phyloP scores from a whole-genome alignment of 2,888 invertebrate species.

The Pollenia amentaria region DNA sequence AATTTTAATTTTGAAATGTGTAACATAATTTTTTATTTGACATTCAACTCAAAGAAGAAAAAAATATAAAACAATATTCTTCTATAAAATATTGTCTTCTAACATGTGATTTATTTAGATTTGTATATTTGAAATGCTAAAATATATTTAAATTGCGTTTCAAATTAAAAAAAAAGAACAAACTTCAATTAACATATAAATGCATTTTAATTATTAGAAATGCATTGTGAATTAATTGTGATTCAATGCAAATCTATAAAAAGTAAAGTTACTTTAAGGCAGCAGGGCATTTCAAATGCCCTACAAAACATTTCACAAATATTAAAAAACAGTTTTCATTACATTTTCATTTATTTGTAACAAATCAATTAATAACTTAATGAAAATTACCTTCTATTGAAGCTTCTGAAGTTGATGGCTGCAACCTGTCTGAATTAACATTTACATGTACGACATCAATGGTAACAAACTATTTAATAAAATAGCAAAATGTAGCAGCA shows the following conservation, averaged over 20 bases:
- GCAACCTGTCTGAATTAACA: too few species aligned
- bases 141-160: slow-evolving; percentile 37
- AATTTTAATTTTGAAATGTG: slow-evolving; percentile 42
- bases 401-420: too few species aligned
- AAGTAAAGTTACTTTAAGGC: neutral
- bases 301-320: neutral
- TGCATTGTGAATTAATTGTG: slow-evolving; percentile 49
- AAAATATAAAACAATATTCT: slow-evolving; percentile 41
- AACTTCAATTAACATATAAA: slow-evolving; percentile 53
- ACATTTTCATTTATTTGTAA: too few species aligned
- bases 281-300: neutral
- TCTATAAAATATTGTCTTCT: slow-evolving; percentile 56
- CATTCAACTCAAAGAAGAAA: slow-evolving; percentile 36
- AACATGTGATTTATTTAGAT: slow-evolving; percentile 46
- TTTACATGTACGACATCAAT: neutral
- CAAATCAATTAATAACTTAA: too few species aligned
- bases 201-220: slow-evolving; percentile 58
- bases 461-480: slow-evolving; percentile 6
- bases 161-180: slow-evolving; percentile 28
- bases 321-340: neutral
- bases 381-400: too few species aligned
- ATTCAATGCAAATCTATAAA: slow-evolving; percentile 45
- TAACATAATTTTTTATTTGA: slow-evolving; percentile 48
- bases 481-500: neutral
- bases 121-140: slow-evolving; percentile 40